Base-by-base conservation (phyloP, 2,113 vertebrate species). In the Cricetomys ansorgei region DNA sequence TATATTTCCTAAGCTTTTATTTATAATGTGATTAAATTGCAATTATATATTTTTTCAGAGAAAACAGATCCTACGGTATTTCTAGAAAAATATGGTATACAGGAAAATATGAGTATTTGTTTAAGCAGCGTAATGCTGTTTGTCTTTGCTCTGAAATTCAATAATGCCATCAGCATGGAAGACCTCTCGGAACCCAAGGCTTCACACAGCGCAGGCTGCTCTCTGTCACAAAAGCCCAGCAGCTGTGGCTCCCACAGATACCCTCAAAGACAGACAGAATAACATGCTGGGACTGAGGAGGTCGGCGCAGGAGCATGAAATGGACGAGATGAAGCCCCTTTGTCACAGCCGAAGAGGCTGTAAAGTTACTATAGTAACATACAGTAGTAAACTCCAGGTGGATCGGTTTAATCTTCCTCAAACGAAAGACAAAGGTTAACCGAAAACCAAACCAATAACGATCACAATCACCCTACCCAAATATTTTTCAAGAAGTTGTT, bases 331-430 rank as follows among this genome's bases (percentile, higher is more conserved):
- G 98, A 98, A 99, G 98, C 97, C 98, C 96, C 98, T 99, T 99
- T 99, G 99, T 99, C 99, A 98, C 98, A 98, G 98, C 97, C 98
- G 99, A 99, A 98, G 98, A 98, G 98, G 98, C 99, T 99, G 98
- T 98, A 98, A 98, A 98, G 99, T 99, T 99, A 99, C 99, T 99
- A 99, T 99, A 99, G 99, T 98, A 99, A 99, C 99, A 98, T 98
- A 98, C 98, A 98, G 98, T 98, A 98, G 98, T 98, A 99, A 98
- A 98, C 98, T 98, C 98, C 98, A 98, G 98, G 98, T 99, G 99
- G 99, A 99, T 98, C 99, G 99, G 99, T 98, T 99, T 98, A 99
- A 98, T 99, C 98, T 99, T 98, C 97, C 98, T 98, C 98, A 98
- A 98, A 98, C 98, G 98, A 93, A 93, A 97, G 98, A 98, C 97